phyloP scores from a whole-genome alignment of 2,797 vertebrate genomes.

The Lutjanus argentimaculatus region DNA sequence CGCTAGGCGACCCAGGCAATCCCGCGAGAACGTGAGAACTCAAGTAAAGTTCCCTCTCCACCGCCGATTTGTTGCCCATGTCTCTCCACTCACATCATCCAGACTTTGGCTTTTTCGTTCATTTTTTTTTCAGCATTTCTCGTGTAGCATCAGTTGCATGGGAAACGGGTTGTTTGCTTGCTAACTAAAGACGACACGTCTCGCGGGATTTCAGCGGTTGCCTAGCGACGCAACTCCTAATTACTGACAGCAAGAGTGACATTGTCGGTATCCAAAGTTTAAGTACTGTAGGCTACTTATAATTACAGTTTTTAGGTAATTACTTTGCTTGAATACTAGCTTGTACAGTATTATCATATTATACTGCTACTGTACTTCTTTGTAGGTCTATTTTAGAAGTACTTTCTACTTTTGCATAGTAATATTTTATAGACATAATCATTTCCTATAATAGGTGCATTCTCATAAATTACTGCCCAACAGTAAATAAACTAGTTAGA shows the following conservation, averaged over 20 bases:
- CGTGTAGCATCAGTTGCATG: not conserved
- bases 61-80: fast-evolving
- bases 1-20: slow-evolving; percentile 55
- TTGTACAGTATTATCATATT: too few relatives aligned
- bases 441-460: not conserved
- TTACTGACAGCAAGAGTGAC: too few relatives aligned
- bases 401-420: too few relatives aligned
- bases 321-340: not conserved
- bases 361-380: too few relatives aligned
- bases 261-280: too few relatives aligned
- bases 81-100: not conserved
- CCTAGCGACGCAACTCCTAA: slow-evolving; percentile 4
- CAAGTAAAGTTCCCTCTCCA: not conserved
- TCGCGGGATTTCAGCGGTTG: slow-evolving; percentile 29
- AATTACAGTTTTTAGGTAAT: not conserved
- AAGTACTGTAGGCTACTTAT: too few relatives aligned
- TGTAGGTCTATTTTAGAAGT: too few relatives aligned
- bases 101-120: not conserved
- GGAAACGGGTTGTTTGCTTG: not conserved
- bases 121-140: not conserved
- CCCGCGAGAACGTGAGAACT: slow-evolving; percentile 27
- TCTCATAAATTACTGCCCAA: not conserved
- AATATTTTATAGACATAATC: too few relatives aligned
- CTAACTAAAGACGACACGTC: not conserved
- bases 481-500: not conserved